Base-by-base conservation (phyloP, 2,797 vertebrate species). In the Iguana delicatissima region DNA sequence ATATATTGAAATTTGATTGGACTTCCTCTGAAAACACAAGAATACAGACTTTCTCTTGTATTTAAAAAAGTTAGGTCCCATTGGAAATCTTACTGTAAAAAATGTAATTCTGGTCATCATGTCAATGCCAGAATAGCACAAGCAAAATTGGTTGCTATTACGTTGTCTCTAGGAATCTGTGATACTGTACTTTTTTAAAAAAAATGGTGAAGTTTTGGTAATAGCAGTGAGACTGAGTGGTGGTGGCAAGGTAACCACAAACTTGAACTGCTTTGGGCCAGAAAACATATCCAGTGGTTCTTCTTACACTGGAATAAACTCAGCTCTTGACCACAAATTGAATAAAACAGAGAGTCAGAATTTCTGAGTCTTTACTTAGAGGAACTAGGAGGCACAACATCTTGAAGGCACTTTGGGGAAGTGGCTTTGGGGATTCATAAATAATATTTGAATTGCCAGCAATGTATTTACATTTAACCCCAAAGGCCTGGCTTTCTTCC, bases 401-500 rank as follows among this genome's bases (percentile, higher is more conserved):
- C 38, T 73, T 24, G 29, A 46, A 50, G 3, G 13, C 55, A 35
- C 72, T 84, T 50, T 29, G 13, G 55, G 55, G 14, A 89, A 80
- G 64, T 82, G 77, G 50, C 50, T 86, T 52, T 42, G n/a, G 14
- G 16, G 26, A 0, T n/a, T 90, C 69, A 55, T 76, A 87, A 87
- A 87, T 89, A 85, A 87, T 77, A 77, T 24, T 35, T 72, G n/a
- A 69, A 59, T 80, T 90, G 38, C 32, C 50, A 55, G 16, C 42
- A 6, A 32, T n/a, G 46, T 69, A 10, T 67, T 77, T 90, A 29
- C 14, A 18, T 35, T 74, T 64, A 38, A 64, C 35, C 24, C 35
- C 80, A 55, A 76, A 29, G 26, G 9, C 64, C 42, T 87, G 42
- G 42, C 80, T 55, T 38, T 52, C 24, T 79, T 84, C 69, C 80